Conservation (phyloP, 37 sponge, comb jelly and placozoan species). For the Aphrocallistes beatrix region DNA sequence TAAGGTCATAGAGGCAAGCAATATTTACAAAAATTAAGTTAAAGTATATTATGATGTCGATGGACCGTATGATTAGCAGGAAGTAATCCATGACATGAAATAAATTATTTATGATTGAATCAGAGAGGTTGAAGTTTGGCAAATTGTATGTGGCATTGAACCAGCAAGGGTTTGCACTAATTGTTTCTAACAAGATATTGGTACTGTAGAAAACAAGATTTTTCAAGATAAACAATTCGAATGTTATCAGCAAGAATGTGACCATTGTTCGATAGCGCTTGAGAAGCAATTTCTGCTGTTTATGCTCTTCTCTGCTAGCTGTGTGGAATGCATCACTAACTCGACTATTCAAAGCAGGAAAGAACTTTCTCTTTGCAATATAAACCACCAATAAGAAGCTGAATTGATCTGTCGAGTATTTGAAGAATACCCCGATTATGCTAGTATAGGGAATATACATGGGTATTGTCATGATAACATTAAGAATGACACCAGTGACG, state of each 20-base stretch:
- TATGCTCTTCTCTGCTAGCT: neutral
- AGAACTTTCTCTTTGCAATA: neutral
- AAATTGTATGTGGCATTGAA: neutral
- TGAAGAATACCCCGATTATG: neutral
- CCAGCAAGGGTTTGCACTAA: neutral
- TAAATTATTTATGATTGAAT: neutral
- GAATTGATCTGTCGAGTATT: neutral
- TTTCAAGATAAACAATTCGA: neutral
- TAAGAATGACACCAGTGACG: neutral
- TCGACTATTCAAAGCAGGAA: constrained; percentile 15
- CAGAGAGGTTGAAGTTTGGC: neutral
- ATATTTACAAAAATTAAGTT: too few species aligned
- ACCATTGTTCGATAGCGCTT: neutral
- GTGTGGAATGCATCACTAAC: neutral
- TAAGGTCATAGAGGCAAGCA: too few species aligned
- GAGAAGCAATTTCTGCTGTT: neutral
- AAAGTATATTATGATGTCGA: too few species aligned
- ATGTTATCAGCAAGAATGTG: neutral
- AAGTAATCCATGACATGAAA: too few species aligned
- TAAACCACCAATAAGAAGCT: neutral
- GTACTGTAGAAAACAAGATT: neutral
- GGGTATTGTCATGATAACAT: neutral
- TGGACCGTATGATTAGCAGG: too few species aligned
- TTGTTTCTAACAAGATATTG: neutral
- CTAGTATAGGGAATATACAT: neutral